These are phyloP conservation scores for Corythornis cristatus DNA, from an alignment of 2,113 vertebrate genomes.

Conservation along the genomic window DNA sequence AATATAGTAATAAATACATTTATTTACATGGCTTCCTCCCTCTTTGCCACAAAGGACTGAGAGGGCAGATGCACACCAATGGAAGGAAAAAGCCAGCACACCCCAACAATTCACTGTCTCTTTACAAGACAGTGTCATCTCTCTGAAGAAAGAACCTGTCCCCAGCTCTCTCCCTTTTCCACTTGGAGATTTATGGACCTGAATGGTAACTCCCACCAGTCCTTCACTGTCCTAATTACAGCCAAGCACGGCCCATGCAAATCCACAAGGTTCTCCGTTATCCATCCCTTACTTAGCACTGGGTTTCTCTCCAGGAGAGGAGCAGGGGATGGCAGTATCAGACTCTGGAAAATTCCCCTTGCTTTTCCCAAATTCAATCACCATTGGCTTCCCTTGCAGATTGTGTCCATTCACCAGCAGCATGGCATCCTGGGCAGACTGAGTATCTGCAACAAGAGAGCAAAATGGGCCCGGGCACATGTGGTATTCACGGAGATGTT, in stretches of 20 bases:
- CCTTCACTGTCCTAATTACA: background rate
- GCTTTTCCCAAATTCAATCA: slow-evolving; percentile 88
- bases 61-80: background rate
- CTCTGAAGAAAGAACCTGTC: background rate
- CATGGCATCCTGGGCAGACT: slow-evolving; percentile 80
- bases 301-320: slow-evolving; percentile 3
- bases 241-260: background rate
- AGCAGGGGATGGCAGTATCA: background rate
- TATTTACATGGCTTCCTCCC: background rate
- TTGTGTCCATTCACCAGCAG: slow-evolving; percentile 85
- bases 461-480: background rate
- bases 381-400: slow-evolving; percentile 86
- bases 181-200: background rate
- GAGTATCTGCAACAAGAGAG: slow-evolving; percentile 74
- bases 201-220: background rate
- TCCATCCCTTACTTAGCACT: slow-evolving; percentile 28
- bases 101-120: background rate
- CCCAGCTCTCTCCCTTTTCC: background rate
- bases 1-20: background rate
- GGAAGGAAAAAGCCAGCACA: background rate
- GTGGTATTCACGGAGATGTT: background rate
- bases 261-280: background rate
- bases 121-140: background rate
- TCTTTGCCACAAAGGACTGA: background rate
- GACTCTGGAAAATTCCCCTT: slow-evolving; percentile 29